phyloP scores from a whole-genome alignment of 2,113 vertebrate species.

The Coptodon rendalli region DNA sequence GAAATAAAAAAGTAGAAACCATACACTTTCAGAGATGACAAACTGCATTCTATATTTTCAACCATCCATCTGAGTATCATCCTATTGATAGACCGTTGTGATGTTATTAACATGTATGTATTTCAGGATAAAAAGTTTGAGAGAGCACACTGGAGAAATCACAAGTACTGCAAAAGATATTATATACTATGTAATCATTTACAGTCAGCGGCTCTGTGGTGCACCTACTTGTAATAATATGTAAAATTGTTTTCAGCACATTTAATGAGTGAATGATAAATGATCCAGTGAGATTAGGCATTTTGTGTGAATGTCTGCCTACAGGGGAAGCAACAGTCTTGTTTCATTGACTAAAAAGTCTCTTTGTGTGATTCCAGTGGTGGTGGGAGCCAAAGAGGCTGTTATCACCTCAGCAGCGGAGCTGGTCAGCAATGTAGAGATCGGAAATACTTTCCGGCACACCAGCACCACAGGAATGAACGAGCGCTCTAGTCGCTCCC shows the following conservation, averaged over 20 bases:
- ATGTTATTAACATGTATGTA: background rate
- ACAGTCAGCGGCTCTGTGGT: rapidly evolving
- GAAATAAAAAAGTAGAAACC: background rate
- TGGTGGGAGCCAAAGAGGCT: slow-evolving; percentile 83
- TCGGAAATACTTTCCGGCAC: slow-evolving; percentile 79
- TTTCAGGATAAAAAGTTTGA: background rate
- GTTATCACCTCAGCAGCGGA: slow-evolving; percentile 78
- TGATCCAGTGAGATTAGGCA: background rate
- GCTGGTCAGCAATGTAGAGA: slow-evolving; percentile 77
- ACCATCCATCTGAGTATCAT: background rate
- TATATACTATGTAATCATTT: background rate
- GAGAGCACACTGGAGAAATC: background rate
- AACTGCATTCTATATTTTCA: background rate
- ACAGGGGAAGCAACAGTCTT: background rate
- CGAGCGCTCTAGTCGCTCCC: slow-evolving; percentile 85
- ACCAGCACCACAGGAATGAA: slow-evolving; percentile 82
- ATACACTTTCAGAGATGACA: background rate
- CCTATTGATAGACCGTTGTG: background rate
- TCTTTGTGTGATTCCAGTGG: slow-evolving; percentile 69
- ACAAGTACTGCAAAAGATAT: background rate
- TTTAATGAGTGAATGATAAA: background rate
- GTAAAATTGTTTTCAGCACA: background rate
- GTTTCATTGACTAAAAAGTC: background rate
- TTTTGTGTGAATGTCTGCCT: background rate
- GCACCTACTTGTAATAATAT: background rate